Evolutionary conservation across 2,113 vertebrate genomes (phyloP).

Genomic region (Cricetomys ansorgei): DNA sequence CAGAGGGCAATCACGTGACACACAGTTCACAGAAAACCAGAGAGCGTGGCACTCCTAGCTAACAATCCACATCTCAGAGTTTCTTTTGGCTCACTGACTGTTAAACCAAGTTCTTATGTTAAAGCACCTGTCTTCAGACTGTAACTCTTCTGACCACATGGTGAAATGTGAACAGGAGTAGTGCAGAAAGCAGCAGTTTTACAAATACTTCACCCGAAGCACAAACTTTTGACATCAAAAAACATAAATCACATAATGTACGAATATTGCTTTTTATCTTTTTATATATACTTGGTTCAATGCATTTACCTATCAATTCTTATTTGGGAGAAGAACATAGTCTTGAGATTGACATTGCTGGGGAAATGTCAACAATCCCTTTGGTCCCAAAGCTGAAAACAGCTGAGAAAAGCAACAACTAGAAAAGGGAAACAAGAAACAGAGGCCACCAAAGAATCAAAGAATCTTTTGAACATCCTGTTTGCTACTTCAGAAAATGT

Average conservation of each 20-base stretch:
- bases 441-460: conserved; percentile 79
- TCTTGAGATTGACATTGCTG: conserved; percentile 81
- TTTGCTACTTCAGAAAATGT: conserved; percentile 84
- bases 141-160: conserved; percentile 77
- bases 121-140: conserved; percentile 82
- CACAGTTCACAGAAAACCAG: conserved; percentile 75
- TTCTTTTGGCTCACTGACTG: conserved; percentile 68
- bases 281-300: conserved; percentile 76
- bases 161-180: conserved; percentile 60
- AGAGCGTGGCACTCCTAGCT: conserved; percentile 63
- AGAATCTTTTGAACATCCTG: conserved; percentile 77
- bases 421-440: conserved; percentile 69
- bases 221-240: conserved; percentile 79
- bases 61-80: conserved; percentile 50
- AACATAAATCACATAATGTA: conserved; percentile 77
- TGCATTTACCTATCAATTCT: conserved; percentile 75
- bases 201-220: conserved; percentile 84
- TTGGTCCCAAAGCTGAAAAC: conserved; percentile 88
- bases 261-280: conserved; percentile 84
- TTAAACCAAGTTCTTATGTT: conserved; percentile 75
- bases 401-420: conserved; percentile 80
- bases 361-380: conserved; percentile 84
- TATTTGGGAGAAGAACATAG: conserved; percentile 82
- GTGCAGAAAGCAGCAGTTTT: conserved; percentile 81
- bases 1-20: conserved; percentile 59